Conservation (phyloP, 1,140 invertebrate species). For the Pogonognathellus flavescens region DNA sequence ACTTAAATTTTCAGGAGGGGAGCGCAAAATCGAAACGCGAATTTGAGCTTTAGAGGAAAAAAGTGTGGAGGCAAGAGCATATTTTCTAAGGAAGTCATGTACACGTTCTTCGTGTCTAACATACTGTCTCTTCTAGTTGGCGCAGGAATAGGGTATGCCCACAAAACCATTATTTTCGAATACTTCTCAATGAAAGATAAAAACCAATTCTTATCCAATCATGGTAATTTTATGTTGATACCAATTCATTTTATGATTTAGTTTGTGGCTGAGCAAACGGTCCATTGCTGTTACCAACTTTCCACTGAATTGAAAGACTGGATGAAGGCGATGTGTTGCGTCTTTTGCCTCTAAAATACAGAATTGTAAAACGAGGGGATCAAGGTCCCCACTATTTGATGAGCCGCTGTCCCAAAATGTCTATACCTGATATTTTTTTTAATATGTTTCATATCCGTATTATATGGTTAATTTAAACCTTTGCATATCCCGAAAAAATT, state of each 20-base stretch:
- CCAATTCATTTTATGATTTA: slow-evolving; percentile 30
- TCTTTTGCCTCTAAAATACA: slow-evolving; percentile 9
- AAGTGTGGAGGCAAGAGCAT: slow-evolving; percentile 84
- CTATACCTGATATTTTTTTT: slow-evolving; percentile 41
- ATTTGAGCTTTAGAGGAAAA: slow-evolving; percentile 82
- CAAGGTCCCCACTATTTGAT: slow-evolving; percentile 13
- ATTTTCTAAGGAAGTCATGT: slow-evolving; percentile 80
- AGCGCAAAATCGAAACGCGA: slow-evolving; percentile 70
- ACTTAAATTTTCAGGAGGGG: slow-evolving; percentile 66
- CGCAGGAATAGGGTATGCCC: slow-evolving; percentile 86
- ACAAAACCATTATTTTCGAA: neutral
- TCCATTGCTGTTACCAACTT: slow-evolving; percentile 55
- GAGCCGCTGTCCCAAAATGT: slow-evolving; percentile 9
- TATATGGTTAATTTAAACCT: neutral
- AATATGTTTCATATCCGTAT: slow-evolving; percentile 9
- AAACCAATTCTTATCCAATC: too few relatives aligned
- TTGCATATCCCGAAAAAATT: neutral
- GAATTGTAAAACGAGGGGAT: slow-evolving; percentile 15
- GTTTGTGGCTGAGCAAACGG: slow-evolving; percentile 62
- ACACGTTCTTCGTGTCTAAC: slow-evolving; percentile 91
- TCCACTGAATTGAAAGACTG: slow-evolving; percentile 58
- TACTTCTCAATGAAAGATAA: neutral
- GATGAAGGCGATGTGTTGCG: neutral
- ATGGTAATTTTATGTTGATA: too few relatives aligned
- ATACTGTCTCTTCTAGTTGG: slow-evolving; percentile 89